A percentile compares a stretch with the other conserved stretches of the same genome.
Evolutionary conservation across 1,140 invertebrate species (phyloP).

Genomic region (Xylocopa sonorina): DNA sequence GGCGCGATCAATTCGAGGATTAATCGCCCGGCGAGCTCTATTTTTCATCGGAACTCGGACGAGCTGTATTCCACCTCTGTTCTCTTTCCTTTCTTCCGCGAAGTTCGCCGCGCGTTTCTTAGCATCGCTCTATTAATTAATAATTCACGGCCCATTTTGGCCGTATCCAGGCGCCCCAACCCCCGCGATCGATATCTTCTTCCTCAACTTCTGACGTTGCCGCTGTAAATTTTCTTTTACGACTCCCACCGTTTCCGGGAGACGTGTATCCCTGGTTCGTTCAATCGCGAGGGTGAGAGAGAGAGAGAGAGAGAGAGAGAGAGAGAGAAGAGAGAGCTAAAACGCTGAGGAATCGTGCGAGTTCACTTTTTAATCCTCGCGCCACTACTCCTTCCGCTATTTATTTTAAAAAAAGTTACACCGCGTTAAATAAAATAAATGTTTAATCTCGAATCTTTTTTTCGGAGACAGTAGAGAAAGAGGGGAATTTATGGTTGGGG

Average conservation of each 20-base stretch:
- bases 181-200: constrained; percentile 10
- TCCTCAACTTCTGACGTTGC: constrained; percentile 1
- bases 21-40: constrained; percentile 39
- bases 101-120: constrained; percentile 33
- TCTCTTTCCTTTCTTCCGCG: not conserved
- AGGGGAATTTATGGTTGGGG: constrained; percentile 15
- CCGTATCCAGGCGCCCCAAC: not conserved
- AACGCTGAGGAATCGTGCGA: not conserved
- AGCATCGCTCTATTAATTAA: constrained; percentile 49
- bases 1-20: constrained; percentile 35
- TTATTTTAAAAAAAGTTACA: no score
- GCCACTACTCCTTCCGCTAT: no score
- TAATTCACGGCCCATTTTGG: constrained; percentile 41
- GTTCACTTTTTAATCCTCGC: no score
- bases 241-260: not conserved
- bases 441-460: no score
- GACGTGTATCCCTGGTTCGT: not conserved
- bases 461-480: no score
- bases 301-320: not conserved
- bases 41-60: constrained; percentile 39
- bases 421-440: no score
- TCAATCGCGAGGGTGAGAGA: not conserved
- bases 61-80: constrained; percentile 7
- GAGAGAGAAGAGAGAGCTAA: no score
- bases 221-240: constrained; percentile 39